These are phyloP conservation scores for Macrosoma leucophasiata DNA, from an alignment of 2,888 invertebrate genomes.

Conservation along the genomic window DNA sequence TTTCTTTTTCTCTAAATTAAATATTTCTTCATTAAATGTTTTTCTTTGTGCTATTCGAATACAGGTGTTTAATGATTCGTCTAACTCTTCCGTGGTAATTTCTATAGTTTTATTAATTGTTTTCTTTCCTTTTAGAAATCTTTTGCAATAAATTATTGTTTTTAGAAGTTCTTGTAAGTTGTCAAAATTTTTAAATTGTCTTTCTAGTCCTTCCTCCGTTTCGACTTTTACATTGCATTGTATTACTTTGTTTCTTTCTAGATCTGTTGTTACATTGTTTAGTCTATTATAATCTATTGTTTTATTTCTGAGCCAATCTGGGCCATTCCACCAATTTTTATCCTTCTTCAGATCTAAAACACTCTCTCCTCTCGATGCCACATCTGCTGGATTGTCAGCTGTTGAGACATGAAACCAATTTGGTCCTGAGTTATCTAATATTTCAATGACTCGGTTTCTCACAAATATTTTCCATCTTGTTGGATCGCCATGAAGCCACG, in stretches of 20 bases:
- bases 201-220: not conserved
- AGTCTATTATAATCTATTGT: slow-evolving; percentile 11
- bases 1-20: too few relatives aligned
- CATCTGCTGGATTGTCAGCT: slow-evolving; percentile 23
- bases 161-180: slow-evolving; percentile 3
- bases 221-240: not conserved
- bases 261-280: slow-evolving; percentile 1
- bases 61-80: slow-evolving; percentile 17
- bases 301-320: slow-evolving; percentile 18
- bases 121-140: slow-evolving; percentile 3
- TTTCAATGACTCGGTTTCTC: too few relatives aligned
- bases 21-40: slow-evolving; percentile 14
- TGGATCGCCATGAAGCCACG: slow-evolving; percentile 22
- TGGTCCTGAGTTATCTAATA: slow-evolving; percentile 10
- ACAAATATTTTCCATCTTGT: slow-evolving; percentile 21
- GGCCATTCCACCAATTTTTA: slow-evolving; percentile 22
- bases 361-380: slow-evolving; percentile 23
- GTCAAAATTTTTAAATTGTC: slow-evolving; percentile 1
- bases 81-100: slow-evolving; percentile 21
- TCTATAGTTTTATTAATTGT: slow-evolving; percentile 10
- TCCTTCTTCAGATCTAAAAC: slow-evolving; percentile 10
- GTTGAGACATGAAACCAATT: slow-evolving; percentile 22
- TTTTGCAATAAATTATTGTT: not conserved
- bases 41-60: slow-evolving; percentile 19
- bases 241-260: slow-evolving; percentile 7